Evolutionary conservation across 2,113 vertebrate genomes (phyloP).

Genomic region (Gallinago media): DNA sequence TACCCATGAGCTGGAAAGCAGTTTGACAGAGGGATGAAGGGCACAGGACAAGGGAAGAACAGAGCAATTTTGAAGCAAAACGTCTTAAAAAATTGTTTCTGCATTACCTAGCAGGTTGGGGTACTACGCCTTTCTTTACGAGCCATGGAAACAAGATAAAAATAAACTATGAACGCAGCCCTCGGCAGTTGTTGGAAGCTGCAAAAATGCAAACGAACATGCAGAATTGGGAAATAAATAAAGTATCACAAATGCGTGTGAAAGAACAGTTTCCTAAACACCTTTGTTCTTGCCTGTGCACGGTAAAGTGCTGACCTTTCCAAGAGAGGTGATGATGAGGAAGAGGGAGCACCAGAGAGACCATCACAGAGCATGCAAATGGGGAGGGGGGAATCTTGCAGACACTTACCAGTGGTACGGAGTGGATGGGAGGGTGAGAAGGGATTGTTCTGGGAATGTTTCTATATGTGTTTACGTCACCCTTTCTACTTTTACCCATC

Average conservation of each 20-base stretch:
- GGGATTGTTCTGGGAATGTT: neutral
- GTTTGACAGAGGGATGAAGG: neutral
- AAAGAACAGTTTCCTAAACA: neutral
- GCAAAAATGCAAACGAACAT: neutral
- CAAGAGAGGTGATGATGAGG: neutral
- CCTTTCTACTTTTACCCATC: neutral
- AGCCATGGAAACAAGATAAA: neutral
- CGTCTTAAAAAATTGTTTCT: neutral
- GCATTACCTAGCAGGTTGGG: neutral
- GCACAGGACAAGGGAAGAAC: neutral
- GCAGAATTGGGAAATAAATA: neutral
- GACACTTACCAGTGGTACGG: neutral
- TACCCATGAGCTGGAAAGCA: neutral
- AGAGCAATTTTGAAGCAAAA: neutral
- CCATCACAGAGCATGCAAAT: neutral
- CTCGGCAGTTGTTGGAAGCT: neutral
- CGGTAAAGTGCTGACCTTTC: neutral
- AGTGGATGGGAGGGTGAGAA: too few relatives aligned
- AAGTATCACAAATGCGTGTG: neutral
- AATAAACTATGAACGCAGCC: neutral
- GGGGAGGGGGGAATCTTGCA: neutral
- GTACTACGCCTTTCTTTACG: neutral
- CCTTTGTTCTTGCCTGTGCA: neutral
- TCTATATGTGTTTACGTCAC: neutral
- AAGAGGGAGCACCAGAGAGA: neutral